Evolutionary conservation across 2,888 invertebrate genomes (phyloP).

Genomic region (Bimastos eiseni): DNA sequence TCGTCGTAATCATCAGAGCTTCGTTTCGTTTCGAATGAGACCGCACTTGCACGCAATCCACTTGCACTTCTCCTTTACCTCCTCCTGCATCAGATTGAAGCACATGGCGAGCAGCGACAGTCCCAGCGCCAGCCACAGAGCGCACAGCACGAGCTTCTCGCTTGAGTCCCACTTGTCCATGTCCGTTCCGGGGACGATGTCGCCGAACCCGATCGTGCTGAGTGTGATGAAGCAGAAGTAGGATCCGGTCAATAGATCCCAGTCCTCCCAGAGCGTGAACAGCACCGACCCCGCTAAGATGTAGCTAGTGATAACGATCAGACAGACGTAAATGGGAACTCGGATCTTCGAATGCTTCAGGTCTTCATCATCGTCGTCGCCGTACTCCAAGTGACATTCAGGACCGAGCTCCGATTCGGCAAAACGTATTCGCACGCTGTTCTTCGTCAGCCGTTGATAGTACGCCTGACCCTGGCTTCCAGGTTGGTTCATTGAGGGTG

Average conservation of each 20-base stretch:
- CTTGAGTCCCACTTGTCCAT: conserved; percentile 55
- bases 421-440: not conserved
- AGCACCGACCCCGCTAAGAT: conserved; percentile 86
- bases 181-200: conserved; percentile 60
- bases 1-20: not conserved
- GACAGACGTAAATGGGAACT: conserved; percentile 85
- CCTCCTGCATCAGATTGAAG: conserved; percentile 63
- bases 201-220: conserved; percentile 63
- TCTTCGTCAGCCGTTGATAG: not conserved
- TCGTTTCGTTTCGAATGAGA: conserved; percentile 47
- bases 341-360: conserved; percentile 47
- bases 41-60: conserved; percentile 58
- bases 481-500: not conserved
- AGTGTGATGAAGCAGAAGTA: conserved; percentile 64
- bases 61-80: conserved; percentile 57
- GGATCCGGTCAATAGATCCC: conserved; percentile 84
- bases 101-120: conserved; percentile 64
- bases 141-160: conserved; percentile 55
- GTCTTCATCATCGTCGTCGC: conserved; percentile 33
- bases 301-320: conserved; percentile 85
- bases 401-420: conserved; percentile 28
- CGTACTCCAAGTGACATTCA: conserved; percentile 32
- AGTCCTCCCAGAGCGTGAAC: conserved; percentile 88
- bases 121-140: conserved; percentile 61
- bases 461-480: not conserved